Conservation (phyloP, 2,113 vertebrate species). For the Embiotoca jacksoni region DNA sequence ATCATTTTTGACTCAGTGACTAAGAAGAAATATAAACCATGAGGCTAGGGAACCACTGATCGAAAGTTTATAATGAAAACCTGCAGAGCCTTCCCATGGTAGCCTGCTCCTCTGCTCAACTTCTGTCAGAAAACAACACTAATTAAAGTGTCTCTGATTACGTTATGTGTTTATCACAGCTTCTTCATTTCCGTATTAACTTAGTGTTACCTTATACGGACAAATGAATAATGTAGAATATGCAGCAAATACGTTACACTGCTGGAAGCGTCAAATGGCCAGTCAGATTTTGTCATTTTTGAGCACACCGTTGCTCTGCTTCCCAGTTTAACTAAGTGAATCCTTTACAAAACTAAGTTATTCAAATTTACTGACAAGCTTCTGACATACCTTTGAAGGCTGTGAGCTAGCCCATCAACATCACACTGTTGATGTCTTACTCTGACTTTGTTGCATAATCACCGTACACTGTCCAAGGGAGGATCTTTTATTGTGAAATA, state of each 20-base stretch:
- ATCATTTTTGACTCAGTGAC: background rate
- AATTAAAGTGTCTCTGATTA: conserved; percentile 13
- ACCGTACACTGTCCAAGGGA: background rate
- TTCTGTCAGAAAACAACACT: background rate
- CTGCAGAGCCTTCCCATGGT: background rate
- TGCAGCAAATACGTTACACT: background rate
- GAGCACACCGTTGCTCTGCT: background rate
- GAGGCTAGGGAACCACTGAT: background rate
- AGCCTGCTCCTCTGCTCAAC: conserved; percentile 12
- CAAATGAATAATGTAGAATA: background rate
- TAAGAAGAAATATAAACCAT: background rate
- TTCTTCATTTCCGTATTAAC: background rate
- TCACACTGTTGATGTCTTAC: background rate
- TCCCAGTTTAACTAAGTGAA: background rate
- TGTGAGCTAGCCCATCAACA: background rate
- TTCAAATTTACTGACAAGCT: conserved; percentile 1
- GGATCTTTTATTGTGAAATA: background rate
- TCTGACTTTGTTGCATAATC: conserved; percentile 12
- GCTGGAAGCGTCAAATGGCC: background rate
- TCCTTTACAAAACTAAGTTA: background rate
- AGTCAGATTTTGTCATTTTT: background rate
- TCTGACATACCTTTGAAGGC: background rate
- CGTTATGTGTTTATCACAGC: conserved; percentile 1
- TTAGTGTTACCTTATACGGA: background rate
- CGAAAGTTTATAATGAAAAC: conserved; percentile 8